A percentile compares a stretch with the other conserved stretches of the same genome.
Conservation (phyloP, 2,888 invertebrate species). For the Amphimallon solstitiale region DNA sequence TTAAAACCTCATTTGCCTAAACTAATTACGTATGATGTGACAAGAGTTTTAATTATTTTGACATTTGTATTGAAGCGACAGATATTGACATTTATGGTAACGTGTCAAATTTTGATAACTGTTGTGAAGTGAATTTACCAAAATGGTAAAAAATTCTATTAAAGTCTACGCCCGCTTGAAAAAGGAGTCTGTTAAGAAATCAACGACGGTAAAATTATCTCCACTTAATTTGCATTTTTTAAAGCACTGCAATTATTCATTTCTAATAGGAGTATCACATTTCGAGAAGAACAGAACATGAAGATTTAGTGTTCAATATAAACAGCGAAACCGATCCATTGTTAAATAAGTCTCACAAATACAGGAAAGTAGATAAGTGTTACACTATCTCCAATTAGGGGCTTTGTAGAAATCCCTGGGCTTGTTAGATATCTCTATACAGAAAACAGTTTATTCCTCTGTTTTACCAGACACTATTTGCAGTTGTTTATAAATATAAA, state of each 20-base stretch:
- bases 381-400: too few species aligned
- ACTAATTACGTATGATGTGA: too few species aligned
- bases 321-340: constrained; percentile 14
- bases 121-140: constrained; percentile 32
- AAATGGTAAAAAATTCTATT: constrained; percentile 62
- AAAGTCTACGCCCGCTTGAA: constrained; percentile 63
- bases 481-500: too few species aligned
- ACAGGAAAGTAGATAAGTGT: constrained; percentile 41
- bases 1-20: too few species aligned
- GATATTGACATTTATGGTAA: too few species aligned
- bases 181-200: constrained; percentile 43
- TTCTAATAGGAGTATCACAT: constrained; percentile 38
- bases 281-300: constrained; percentile 28
- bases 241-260: background rate
- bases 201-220: constrained; percentile 1
- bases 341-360: constrained; percentile 33
- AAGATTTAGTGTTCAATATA: constrained; percentile 37
- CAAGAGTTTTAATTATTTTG: too few species aligned
- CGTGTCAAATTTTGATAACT: too few species aligned
- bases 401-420: too few species aligned
- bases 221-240: background rate
- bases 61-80: too few species aligned
- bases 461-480: too few species aligned
- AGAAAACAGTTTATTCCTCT: too few species aligned
- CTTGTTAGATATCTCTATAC: too few species aligned